phyloP scores from a whole-genome alignment of 2,888 invertebrate species.

The Sepioteuthis lessoniana region DNA sequence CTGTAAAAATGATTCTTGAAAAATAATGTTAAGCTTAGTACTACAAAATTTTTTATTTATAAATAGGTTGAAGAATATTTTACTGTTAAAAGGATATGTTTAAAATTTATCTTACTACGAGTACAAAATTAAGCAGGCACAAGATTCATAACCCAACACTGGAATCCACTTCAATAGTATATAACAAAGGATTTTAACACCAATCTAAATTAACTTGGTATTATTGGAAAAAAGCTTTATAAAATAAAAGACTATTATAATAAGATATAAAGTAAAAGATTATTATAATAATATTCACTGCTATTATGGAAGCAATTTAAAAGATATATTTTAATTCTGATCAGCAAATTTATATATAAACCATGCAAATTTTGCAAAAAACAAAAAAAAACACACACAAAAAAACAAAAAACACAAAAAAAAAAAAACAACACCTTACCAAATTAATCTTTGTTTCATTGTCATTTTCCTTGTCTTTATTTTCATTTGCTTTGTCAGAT shows the following conservation, averaged over 20 bases:
- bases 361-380: neutral
- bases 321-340: neutral
- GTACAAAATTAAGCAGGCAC: no score
- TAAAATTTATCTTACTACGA: no score
- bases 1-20: neutral
- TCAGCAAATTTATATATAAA: neutral
- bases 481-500: slow-evolving; percentile 68
- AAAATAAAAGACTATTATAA: no score
- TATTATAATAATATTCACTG: neutral
- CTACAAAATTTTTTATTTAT: no score
- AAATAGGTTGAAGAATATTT: no score
- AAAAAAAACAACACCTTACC: slow-evolving; percentile 55
- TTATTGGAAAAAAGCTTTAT: no score
- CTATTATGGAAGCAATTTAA: neutral
- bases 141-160: no score
- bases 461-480: slow-evolving; percentile 67
- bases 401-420: no score
- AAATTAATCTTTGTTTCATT: slow-evolving; percentile 64
- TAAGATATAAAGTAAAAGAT: neutral
- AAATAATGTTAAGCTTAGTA: neutral
- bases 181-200: neutral
- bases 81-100: no score
- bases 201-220: neutral
- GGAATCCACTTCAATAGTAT: no score
- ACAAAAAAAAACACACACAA: neutral